phyloP scores from a whole-genome alignment of 53 echinoderm and acorn worm species.

The Zoroaster sp. region DNA sequence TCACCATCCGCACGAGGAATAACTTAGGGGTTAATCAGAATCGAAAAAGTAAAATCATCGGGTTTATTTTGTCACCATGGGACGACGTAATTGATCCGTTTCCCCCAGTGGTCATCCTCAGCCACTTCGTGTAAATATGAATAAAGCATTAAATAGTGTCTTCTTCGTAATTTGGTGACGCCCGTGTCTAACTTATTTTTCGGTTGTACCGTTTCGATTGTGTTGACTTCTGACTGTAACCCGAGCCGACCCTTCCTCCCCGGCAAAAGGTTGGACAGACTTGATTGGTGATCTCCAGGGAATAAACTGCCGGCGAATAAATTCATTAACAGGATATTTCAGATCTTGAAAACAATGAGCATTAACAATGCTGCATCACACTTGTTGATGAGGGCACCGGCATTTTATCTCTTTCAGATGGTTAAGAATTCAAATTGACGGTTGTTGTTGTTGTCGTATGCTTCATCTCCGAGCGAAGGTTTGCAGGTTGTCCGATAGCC shows the following conservation, averaged over 20 bases:
- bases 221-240: not conserved
- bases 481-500: too few species aligned
- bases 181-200: not conserved
- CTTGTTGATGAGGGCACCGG: too few species aligned
- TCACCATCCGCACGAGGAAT: not conserved
- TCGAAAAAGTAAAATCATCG: not conserved
- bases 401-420: too few species aligned
- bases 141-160: not conserved
- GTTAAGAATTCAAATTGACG: not conserved
- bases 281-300: not conserved
- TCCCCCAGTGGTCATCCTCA: not conserved
- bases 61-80: not conserved
- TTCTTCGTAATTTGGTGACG: not conserved
- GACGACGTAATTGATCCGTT: not conserved
- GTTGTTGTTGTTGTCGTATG: not conserved
- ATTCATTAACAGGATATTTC: not conserved
- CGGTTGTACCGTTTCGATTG: not conserved
- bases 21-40: not conserved
- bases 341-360: not conserved
- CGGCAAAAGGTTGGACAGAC: not conserved
- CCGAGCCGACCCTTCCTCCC: not conserved
- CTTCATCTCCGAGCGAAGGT: not conserved
- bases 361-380: not conserved
- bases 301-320: not conserved
- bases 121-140: slow-evolving; percentile 2